These are phyloP conservation scores for Progne subis DNA, from an alignment of 2,113 vertebrate genomes.

Conservation along the genomic window DNA sequence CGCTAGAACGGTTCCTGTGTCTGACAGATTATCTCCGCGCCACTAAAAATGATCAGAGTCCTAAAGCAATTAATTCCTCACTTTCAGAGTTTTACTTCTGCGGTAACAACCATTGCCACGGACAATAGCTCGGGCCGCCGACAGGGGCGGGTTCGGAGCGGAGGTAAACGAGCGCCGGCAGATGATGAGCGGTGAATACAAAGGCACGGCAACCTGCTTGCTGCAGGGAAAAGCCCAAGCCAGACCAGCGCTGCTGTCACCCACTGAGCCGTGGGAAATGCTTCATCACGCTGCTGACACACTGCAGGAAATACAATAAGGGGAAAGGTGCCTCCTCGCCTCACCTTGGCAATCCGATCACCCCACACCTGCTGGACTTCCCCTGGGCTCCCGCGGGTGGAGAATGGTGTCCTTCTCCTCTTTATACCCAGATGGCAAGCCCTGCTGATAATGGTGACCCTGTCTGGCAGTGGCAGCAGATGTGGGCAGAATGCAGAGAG, in stretches of 20 bases:
- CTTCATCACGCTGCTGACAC: fast-evolving
- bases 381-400: background rate
- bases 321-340: background rate
- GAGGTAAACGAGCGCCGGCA: fast-evolving
- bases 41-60: background rate
- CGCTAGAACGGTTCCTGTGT: background rate
- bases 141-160: background rate
- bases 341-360: background rate
- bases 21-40: background rate
- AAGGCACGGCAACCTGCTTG: background rate
- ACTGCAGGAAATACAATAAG: background rate
- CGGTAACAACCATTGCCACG: background rate
- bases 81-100: constrained; percentile 10
- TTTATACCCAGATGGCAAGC: background rate
- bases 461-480: background rate
- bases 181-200: background rate
- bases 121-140: background rate
- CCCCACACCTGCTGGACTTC: background rate
- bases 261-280: background rate
- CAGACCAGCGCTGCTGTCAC: background rate
- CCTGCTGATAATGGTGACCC: background rate
- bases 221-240: background rate
- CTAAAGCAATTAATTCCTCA: constrained; percentile 12
- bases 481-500: background rate
- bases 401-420: background rate